These are phyloP conservation scores for Drosophila novamexicana DNA, from an alignment of 1,140 invertebrate genomes.

Conservation along the genomic window DNA sequence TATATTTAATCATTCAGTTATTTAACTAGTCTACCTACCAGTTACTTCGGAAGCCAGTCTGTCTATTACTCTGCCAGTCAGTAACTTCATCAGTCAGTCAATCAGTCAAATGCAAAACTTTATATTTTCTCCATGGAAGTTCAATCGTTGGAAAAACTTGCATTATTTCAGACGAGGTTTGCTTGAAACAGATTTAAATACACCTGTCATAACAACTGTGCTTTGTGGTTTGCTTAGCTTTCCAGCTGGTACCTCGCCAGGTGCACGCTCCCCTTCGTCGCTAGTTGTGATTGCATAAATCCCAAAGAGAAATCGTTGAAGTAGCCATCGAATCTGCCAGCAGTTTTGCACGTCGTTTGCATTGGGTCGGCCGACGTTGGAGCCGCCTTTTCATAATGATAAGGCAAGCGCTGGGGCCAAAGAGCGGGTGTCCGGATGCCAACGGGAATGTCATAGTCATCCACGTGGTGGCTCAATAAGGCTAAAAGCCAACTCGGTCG, in stretches of 20 bases:
- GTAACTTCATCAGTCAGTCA: background rate
- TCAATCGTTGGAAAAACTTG: too few relatives aligned
- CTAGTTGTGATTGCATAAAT: conserved; percentile 56
- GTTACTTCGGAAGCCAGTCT: background rate
- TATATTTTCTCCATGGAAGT: too few relatives aligned
- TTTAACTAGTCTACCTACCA: background rate
- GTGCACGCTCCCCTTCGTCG: background rate
- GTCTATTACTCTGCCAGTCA: background rate
- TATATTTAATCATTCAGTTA: background rate
- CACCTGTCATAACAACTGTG: too few relatives aligned
- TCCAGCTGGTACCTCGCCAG: background rate
- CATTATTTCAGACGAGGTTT: too few relatives aligned
- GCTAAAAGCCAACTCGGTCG: conserved; percentile 66
- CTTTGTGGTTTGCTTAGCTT: background rate
- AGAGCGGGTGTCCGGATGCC: conserved; percentile 6
- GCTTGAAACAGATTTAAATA: too few relatives aligned
- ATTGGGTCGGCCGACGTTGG: conserved; percentile 2
- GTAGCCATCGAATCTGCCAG: background rate
- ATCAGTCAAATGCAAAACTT: background rate
- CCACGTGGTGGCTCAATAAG: conserved; percentile 56
- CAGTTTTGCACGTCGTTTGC: conserved; percentile 13
- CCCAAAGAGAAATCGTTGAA: conserved; percentile 34
- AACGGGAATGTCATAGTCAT: background rate
- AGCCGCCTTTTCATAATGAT: conserved; percentile 50
- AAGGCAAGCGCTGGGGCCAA: background rate